phyloP scores from a whole-genome alignment of 2,113 vertebrate genomes.

The Leuciscus idus region DNA sequence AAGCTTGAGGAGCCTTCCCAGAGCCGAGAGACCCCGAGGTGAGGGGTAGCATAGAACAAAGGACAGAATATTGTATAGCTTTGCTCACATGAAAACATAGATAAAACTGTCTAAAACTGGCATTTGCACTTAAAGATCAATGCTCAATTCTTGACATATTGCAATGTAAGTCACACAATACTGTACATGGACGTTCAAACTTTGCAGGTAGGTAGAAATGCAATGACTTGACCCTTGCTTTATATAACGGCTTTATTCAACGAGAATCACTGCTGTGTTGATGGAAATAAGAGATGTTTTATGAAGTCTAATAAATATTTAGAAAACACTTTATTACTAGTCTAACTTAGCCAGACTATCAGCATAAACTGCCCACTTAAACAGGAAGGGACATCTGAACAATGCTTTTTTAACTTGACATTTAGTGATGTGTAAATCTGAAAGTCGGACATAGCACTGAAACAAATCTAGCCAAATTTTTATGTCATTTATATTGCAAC shows the following conservation, averaged over 20 bases:
- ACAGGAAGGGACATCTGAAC: no score
- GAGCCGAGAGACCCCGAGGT: slow-evolving; percentile 1
- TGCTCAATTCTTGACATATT: neutral
- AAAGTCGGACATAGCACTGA: no score
- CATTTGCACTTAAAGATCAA: slow-evolving; percentile 44
- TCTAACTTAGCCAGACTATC: no score
- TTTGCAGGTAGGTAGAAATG: neutral
- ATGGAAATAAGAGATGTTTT: neutral
- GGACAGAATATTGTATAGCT: slow-evolving; percentile 24
- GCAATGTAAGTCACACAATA: neutral
- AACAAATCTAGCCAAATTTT: no score
- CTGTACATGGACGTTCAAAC: neutral
- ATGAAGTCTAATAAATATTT: no score
- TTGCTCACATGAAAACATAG: slow-evolving; percentile 31
- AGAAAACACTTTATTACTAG: no score
- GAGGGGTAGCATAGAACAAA: slow-evolving; percentile 46
- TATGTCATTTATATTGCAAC: no score
- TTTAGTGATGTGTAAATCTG: no score
- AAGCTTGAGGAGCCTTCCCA: slow-evolving; percentile 43
- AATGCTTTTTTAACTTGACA: no score
- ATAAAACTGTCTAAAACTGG: slow-evolving; percentile 44
- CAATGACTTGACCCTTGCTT: neutral
- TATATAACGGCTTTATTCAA: neutral
- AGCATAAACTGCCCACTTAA: no score
- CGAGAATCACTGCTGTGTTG: neutral